Evolutionary conservation across 2,113 vertebrate species (phyloP), one percentile per base, ranked within the genome.

Genomic region (Syrmaticus mikado): DNA sequence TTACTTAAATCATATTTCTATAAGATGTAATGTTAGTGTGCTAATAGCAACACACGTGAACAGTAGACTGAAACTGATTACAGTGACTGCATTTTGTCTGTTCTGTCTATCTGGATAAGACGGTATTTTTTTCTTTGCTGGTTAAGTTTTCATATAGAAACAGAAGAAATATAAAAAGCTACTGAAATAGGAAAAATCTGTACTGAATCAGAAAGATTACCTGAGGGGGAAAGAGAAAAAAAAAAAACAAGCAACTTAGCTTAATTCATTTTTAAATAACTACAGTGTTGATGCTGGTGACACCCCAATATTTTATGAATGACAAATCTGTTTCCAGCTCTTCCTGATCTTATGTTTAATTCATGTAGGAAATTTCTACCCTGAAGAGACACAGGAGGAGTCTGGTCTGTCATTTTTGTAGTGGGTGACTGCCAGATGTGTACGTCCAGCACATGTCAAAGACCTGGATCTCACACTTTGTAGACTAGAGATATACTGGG

Each of bases 161-260:
- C 72, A 83, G 64, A 34, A 52, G 65, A 95, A 60, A 82, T 38
- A 70, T 22, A 74, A 90, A 90, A 80, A 91, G 64, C 52, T 88
- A 85, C 85, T 41, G 50, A 91, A 93, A 90, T 32, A 80, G 55
- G 45, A 80, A 94, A 94, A 93, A 95, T 71, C 45, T 82, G 34
- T 81, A 94, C 41, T 78, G 45, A 85, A 90, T n/a, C 83, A 55
- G 50, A 87, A 67, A 71, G 65, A 40, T 83, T 88, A 74, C 76
- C 76, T 67, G 64, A 85, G 87, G 79, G 45, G n/a, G 1, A 74
- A 79, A 36, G 67, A 80, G 13, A 46, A 82, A 79, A 58, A 43
- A 40, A 40, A 43, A 43, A 41, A 41, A 15, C 41, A 43, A 92
- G 45, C 76, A 66, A 67, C 85, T 82, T 62, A 62, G 13, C 38